Conservation (phyloP, 1,140 invertebrate genomes). For the Sinella curviseta region DNA sequence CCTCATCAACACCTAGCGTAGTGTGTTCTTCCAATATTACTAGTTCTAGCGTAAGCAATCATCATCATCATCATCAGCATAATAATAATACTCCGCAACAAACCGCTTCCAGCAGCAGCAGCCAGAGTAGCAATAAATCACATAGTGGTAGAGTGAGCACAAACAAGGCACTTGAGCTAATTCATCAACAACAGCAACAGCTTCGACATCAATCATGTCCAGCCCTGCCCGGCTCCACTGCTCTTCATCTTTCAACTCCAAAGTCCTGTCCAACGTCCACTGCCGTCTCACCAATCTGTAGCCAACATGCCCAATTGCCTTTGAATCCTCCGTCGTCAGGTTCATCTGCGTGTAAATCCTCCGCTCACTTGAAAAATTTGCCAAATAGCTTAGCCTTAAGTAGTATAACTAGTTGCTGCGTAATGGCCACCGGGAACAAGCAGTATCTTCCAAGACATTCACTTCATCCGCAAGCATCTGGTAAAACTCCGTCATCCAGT, state of each 20-base stretch:
- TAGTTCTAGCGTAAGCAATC: neutral
- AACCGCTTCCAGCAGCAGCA: neutral
- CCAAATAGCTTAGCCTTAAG: slow-evolving; percentile 12
- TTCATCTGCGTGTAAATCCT: slow-evolving; percentile 34
- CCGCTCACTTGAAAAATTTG: slow-evolving; percentile 3
- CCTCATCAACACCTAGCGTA: neutral
- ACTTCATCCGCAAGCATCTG: slow-evolving; percentile 46
- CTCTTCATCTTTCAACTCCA: slow-evolving; percentile 31
- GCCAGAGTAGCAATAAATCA: neutral
- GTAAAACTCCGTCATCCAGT: slow-evolving; percentile 48
- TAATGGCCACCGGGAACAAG: slow-evolving; percentile 32
- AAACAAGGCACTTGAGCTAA: slow-evolving; percentile 28
- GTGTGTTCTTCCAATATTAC: neutral
- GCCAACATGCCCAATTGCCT: slow-evolving; percentile 43
- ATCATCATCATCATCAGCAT: neutral
- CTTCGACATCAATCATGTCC: slow-evolving; percentile 48
- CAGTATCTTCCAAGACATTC: slow-evolving; percentile 39
- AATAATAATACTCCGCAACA: too few relatives aligned
- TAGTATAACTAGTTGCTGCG: slow-evolving; percentile 10
- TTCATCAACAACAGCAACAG: slow-evolving; percentile 32
- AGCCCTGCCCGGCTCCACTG: slow-evolving; percentile 32
- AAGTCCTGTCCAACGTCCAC: slow-evolving; percentile 46
- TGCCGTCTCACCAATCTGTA: slow-evolving; percentile 46
- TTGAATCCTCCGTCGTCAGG: slow-evolving; percentile 34
- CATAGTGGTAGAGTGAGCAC: neutral